Evolutionary conservation across 2,797 vertebrate species (phyloP), one percentile per base, ranked within the genome.

Genomic region (Melanotaenia nigrans): DNA sequence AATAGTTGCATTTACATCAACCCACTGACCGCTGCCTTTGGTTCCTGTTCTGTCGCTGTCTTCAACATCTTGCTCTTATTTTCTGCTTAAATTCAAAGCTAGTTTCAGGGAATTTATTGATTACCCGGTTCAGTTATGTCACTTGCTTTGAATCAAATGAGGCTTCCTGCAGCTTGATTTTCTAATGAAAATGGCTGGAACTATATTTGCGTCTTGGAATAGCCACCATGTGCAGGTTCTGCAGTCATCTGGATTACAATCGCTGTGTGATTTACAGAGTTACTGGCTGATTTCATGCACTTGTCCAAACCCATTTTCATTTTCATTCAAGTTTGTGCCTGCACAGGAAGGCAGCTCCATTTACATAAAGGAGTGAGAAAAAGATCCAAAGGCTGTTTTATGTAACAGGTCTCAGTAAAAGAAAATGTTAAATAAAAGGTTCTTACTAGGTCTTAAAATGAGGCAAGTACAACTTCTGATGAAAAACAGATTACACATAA

Each of bases 1-100:
- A 12, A 38, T 13, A 32, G 24, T 30, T 69, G 13, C n/a, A 71
- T 76, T 63, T 63, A 49, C 16, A 45, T 45, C 5, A 7, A 45
- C 3, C 4, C 42, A 18, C 42, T 7, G 40, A 42, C 16, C 40
- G 4, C 5, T 5, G 5, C 18, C 5, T 5, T 45, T 16, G 18
- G 42, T 8, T 45, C 14, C 16, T 20, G 40, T 12, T 42, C 40
- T 42, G 33, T 35, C 33, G 10, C 35, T 33, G 32, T 33, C 35
- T 10, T 36, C 35, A 11, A 5, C 13, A 42, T 42, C 42, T 47
- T 18, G 16, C 42, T 18, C 42, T 47, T 7, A 20, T 5, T 20
- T 20, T 20, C 42, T 47, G 16, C 35, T 7, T 2, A 20, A 20
- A 47, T 47, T 8, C 16, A 47, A 47, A 20, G 42, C 40, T 42